phyloP scores from a whole-genome alignment of 2,113 vertebrate species.

The Pseudonaja textilis region DNA sequence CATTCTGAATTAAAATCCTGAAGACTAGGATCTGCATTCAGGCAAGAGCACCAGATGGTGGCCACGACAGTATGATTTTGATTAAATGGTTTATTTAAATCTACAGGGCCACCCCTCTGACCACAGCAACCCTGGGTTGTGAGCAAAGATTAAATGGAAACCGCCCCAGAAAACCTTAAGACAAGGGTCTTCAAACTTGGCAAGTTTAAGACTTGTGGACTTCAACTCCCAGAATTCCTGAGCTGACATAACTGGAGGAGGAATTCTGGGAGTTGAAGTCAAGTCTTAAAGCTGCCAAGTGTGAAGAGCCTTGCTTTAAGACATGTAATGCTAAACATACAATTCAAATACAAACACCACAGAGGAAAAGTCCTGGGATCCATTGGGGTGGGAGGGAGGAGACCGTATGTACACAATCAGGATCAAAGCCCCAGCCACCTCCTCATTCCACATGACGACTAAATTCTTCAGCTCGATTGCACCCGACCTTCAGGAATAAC shows the following conservation, averaged over 20 bases:
- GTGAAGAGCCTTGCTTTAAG: not conserved
- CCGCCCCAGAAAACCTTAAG: not conserved
- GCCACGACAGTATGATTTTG: not conserved
- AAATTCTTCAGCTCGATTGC: not conserved
- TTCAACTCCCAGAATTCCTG: no score
- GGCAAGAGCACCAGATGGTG: not conserved
- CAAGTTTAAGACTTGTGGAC: no score
- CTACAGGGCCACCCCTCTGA: not conserved
- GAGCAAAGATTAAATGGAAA: not conserved
- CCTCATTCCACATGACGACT: not conserved
- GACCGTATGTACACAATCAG: not conserved
- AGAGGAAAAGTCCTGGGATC: not conserved
- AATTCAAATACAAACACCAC: not conserved
- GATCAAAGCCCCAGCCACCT: not conserved
- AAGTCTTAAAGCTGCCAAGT: no score
- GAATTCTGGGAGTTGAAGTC: no score
- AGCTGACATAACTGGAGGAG: no score
- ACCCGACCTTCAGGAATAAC: not conserved
- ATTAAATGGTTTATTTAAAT: not conserved
- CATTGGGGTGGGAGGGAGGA: not conserved
- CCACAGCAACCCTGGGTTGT: not conserved
- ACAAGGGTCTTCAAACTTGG: no score
- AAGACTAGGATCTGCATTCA: not conserved
- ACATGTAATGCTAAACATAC: not conserved
- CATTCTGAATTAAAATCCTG: not conserved